Conservation (phyloP, 1,140 invertebrate species). For the Drosophila setifemur region DNA sequence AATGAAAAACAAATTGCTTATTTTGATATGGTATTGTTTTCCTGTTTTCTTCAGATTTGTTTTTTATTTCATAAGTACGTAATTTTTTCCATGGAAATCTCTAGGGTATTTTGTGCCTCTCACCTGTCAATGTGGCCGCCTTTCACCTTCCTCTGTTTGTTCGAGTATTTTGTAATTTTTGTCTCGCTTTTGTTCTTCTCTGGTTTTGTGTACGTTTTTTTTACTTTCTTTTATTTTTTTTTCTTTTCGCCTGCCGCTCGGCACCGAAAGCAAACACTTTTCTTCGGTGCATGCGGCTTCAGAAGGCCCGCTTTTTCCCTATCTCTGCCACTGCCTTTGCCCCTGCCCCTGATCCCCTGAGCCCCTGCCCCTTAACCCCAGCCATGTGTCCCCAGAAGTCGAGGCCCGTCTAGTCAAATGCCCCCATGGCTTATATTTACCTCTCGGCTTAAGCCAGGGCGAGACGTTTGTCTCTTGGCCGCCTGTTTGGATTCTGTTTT, state of each 20-base stretch:
- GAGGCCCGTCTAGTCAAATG: constrained; percentile 35
- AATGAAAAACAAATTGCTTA: no score
- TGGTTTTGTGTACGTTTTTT: constrained; percentile 17
- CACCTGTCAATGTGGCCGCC: constrained; percentile 14
- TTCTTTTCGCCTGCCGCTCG: constrained; percentile 6
- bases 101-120: constrained; percentile 18
- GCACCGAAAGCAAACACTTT: constrained; percentile 49
- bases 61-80: not conserved
- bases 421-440: constrained; percentile 53
- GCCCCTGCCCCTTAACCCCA: not conserved
- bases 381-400: not conserved
- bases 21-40: no score
- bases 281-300: constrained; percentile 52
- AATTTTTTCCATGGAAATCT: not conserved
- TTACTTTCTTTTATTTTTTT: constrained; percentile 3
- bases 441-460: constrained; percentile 43
- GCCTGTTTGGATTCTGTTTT: constrained; percentile 15
- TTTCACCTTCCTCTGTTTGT: constrained; percentile 20
- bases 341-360: not conserved
- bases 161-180: constrained; percentile 44
- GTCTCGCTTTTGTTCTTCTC: constrained; percentile 28
- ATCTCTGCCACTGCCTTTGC: no score
- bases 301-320: constrained; percentile 19
- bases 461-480: constrained; percentile 52
- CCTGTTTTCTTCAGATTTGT: not conserved